These are phyloP conservation scores for Sakesphorus luctuosus DNA, from an alignment of 2,113 vertebrate species.

Conservation along the genomic window DNA sequence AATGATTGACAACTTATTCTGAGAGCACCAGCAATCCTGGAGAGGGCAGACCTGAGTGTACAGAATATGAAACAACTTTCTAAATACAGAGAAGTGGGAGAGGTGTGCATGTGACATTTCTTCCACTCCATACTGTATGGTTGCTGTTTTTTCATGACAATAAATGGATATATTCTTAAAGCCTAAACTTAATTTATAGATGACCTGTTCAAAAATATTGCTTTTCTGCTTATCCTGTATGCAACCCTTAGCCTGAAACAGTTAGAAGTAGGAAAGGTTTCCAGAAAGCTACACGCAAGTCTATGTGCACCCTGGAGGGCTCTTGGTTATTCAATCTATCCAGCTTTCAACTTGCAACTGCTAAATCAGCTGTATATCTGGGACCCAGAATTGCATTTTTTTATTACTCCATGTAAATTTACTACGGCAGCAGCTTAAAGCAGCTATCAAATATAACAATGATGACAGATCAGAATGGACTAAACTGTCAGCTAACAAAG, in stretches of 20 bases:
- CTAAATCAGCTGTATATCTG: background rate
- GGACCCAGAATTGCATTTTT: background rate
- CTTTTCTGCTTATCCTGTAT: background rate
- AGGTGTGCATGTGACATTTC: background rate
- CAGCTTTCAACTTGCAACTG: background rate
- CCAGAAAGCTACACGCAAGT: background rate
- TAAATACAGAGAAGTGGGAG: background rate
- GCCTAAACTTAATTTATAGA: background rate
- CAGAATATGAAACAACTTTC: background rate
- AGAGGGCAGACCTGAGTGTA: background rate
- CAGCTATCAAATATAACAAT: background rate
- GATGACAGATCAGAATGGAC: background rate
- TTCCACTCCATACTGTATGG: background rate
- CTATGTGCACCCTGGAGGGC: background rate
- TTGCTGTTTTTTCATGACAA: background rate
- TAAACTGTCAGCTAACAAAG: background rate
- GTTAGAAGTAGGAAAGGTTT: background rate
- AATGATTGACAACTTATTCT: background rate
- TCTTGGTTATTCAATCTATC: background rate
- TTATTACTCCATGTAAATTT: background rate
- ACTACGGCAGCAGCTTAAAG: background rate
- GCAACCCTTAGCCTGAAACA: background rate
- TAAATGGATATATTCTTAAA: background rate
- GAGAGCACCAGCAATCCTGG: background rate
- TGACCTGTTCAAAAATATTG: background rate